These are phyloP conservation scores for Zosterops japonicus DNA, from an alignment of 2,113 vertebrate genomes.

Conservation along the genomic window DNA sequence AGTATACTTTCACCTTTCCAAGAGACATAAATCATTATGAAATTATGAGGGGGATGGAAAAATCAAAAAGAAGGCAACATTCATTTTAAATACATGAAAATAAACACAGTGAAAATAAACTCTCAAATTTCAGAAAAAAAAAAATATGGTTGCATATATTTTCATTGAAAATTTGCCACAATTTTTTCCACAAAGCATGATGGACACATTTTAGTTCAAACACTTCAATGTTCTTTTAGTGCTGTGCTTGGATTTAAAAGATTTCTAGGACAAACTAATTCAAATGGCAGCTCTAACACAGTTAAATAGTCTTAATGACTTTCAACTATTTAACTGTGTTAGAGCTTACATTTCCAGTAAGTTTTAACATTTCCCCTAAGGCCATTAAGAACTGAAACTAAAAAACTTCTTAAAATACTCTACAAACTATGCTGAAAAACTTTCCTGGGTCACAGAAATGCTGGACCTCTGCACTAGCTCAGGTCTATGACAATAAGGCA, in stretches of 20 bases:
- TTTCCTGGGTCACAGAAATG: not conserved
- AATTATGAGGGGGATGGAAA: fast-evolving
- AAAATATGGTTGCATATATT: not conserved
- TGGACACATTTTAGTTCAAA: not conserved
- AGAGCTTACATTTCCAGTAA: not conserved
- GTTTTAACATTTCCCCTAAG: not conserved
- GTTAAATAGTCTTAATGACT: not conserved
- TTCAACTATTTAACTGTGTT: not conserved
- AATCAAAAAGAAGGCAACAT: not conserved
- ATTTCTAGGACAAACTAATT: not conserved
- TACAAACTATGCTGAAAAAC: not conserved
- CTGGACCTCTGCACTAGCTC: not conserved
- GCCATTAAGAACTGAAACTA: not conserved
- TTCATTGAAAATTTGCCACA: not conserved
- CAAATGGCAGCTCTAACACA: not conserved
- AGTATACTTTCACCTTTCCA: slow-evolving; percentile 13
- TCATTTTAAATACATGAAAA: not conserved
- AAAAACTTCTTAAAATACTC: not conserved
- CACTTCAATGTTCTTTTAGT: not conserved
- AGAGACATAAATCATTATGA: not conserved
- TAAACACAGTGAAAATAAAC: not conserved
- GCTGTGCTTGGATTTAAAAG: not conserved
- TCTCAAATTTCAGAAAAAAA: not conserved
- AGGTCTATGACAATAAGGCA: not conserved
- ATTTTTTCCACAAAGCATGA: not conserved